Base-by-base conservation (phyloP, 2,888 invertebrate species). In the Pyrgus malvae region DNA sequence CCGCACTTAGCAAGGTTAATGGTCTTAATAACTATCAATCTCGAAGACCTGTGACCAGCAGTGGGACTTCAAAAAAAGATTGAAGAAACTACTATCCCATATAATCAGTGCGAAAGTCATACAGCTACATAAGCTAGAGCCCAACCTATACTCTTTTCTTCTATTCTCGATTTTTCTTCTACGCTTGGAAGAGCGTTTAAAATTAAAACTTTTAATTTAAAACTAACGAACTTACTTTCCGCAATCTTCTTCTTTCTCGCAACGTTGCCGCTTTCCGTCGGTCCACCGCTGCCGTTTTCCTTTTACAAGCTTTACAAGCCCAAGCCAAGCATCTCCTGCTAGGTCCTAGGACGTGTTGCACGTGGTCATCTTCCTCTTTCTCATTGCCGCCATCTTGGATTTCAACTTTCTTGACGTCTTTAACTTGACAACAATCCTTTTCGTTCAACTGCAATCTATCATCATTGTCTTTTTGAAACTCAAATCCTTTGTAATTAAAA, bases 231-330 rank as follows among this genome's bases (percentile, higher is more conserved):
- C 89, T 70, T 82, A 98, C 98, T 94, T 99, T 99, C 76, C 98
- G 91, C 49, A 99, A 92, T 59, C 99, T 91, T 65, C 99, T 90
- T 61, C 99, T 91, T 82, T 99, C 99, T 2, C 99, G 91, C 82
- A 99, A 91, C 1, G 99, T 99, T 0, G 99, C 99, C 4, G 99
- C 99, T 92, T 98, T 98, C 74, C 99, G 92, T 50, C 99, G 91
- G 87, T 99, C 99, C 6, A 99, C 96, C 0, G 98, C 95, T 38
- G 98, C 97, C 11, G 96, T 97, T 89, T 98, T 98, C 88, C 97
- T 95, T 83, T 98, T 98, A 87, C 98, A 98, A 0, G 98, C 98
- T 76, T 98, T 98, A 83, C 99, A 99, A 1, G 98, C 98, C 98
- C 98, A 99, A 8, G 98, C 93, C 33, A 99, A 91, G 72, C 98